Percentiles rank a stretch among this genome's conserved stretches.
Evolutionary conservation across 2,797 vertebrate genomes (phyloP).

Genomic region (Anabas testudineus): DNA sequence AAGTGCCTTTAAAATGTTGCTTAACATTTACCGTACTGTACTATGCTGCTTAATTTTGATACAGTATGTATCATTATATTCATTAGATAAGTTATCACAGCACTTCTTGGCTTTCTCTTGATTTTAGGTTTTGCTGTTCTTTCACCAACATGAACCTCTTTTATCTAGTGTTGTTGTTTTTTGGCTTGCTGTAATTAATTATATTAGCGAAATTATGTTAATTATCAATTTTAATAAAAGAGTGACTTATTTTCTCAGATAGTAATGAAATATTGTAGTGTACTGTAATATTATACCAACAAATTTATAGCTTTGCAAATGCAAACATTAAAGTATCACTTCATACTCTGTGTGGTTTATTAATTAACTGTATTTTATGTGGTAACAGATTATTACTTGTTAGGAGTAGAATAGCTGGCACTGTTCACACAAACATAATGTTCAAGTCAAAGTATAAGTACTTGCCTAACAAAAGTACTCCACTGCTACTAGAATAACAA

Average conservation of each 20-base stretch:
- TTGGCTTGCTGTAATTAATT: slow-evolving; percentile 32
- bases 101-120: neutral
- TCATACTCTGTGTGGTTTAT: slow-evolving; percentile 16
- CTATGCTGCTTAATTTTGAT: slow-evolving; percentile 49
- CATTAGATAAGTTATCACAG: slow-evolving; percentile 22
- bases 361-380: neutral
- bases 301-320: slow-evolving; percentile 28
- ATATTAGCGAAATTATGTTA: slow-evolving; percentile 4
- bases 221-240: neutral
- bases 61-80: slow-evolving; percentile 22
- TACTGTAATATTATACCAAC: slow-evolving; percentile 38
- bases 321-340: slow-evolving; percentile 46
- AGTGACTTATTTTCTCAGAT: slow-evolving; percentile 30
- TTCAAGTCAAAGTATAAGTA: too few relatives aligned
- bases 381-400: too few relatives aligned
- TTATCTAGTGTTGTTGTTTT: slow-evolving; percentile 13
- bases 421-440: too few relatives aligned
- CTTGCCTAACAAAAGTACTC: too few relatives aligned
- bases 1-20: slow-evolving; percentile 72
- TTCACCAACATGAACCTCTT: neutral
- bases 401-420: too few relatives aligned
- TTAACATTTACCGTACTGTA: slow-evolving; percentile 29
- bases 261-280: neutral
- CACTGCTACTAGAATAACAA: too few relatives aligned
- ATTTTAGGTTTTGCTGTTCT: slow-evolving; percentile 11